A percentile compares a stretch with the other conserved stretches of the same genome.
Conservation (phyloP, 2,888 invertebrate genomes). For the Pollenia amentaria region DNA sequence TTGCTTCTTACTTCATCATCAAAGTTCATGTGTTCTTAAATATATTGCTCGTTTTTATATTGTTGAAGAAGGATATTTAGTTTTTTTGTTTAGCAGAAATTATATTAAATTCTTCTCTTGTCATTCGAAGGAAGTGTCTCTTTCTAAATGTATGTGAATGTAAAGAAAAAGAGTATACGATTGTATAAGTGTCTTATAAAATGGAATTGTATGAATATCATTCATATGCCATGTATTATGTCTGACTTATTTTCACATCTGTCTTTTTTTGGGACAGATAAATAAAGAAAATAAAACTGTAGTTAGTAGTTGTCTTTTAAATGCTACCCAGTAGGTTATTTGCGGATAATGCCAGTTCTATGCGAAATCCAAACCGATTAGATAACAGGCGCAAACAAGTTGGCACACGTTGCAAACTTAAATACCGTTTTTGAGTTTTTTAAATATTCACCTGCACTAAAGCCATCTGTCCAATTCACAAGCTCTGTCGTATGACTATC, state of each 20-base stretch:
- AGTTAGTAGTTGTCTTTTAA: constrained; percentile 2
- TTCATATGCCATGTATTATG: constrained; percentile 33
- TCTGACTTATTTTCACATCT: constrained; percentile 4
- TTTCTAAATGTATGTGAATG: neutral
- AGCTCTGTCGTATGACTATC: too few species aligned
- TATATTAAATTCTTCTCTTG: constrained; percentile 60
- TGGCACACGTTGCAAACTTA: too few species aligned
- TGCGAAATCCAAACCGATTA: too few species aligned
- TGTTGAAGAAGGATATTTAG: constrained; percentile 23
- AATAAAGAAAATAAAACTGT: neutral
- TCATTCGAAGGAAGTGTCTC: constrained; percentile 15
- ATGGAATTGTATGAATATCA: constrained; percentile 33
- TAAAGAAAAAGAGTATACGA: neutral
- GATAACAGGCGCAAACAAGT: too few species aligned
- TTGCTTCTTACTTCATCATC: constrained; percentile 23
- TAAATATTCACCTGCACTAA: too few species aligned
- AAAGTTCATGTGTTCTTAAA: constrained; percentile 21
- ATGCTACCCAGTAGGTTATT: neutral
- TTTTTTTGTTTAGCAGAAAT: constrained; percentile 20
- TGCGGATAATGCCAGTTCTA: too few species aligned
- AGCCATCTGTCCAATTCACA: too few species aligned
- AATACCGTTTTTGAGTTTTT: too few species aligned
- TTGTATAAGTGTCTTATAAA: constrained; percentile 19
- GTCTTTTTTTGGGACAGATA: neutral
- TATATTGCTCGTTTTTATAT: neutral